Conservation (phyloP, 2,888 invertebrate species). For the Pyrochroa serraticornis region DNA sequence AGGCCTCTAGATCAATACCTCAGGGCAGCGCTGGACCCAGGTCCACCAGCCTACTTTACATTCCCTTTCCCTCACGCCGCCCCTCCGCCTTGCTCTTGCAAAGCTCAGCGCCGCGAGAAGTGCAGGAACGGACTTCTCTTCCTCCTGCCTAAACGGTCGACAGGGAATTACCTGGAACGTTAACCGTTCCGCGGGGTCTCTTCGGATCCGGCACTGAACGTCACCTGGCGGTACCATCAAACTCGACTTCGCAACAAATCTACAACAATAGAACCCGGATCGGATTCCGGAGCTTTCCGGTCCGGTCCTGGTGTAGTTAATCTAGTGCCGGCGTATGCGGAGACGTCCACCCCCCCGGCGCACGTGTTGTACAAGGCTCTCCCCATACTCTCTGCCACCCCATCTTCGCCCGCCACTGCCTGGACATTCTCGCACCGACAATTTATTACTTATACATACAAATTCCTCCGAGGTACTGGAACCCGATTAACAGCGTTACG, state of each 20-base stretch:
- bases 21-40: constrained; percentile 59
- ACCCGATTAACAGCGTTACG: constrained; percentile 41
- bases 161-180: too few species aligned
- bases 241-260: too few species aligned
- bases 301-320: constrained; percentile 50
- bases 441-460: constrained; percentile 55
- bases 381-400: constrained; percentile 39
- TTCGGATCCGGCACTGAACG: not conserved
- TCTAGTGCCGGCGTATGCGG: constrained; percentile 52
- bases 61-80: constrained; percentile 53
- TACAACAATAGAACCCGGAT: not conserved
- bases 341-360: constrained; percentile 52
- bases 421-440: constrained; percentile 66
- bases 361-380: constrained; percentile 53
- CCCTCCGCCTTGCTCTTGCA: constrained; percentile 60
- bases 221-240: not conserved
- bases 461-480: constrained; percentile 42
- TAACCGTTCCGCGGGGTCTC: not conserved
- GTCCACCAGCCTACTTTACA: constrained; percentile 66
- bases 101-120: constrained; percentile 59
- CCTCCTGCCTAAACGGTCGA: not conserved
- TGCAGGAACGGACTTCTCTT: constrained; percentile 29
- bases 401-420: constrained; percentile 52
- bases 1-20: constrained; percentile 58
- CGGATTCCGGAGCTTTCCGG: not conserved